Conservation (phyloP, 2,797 vertebrate species). For the Morus bassanus region DNA sequence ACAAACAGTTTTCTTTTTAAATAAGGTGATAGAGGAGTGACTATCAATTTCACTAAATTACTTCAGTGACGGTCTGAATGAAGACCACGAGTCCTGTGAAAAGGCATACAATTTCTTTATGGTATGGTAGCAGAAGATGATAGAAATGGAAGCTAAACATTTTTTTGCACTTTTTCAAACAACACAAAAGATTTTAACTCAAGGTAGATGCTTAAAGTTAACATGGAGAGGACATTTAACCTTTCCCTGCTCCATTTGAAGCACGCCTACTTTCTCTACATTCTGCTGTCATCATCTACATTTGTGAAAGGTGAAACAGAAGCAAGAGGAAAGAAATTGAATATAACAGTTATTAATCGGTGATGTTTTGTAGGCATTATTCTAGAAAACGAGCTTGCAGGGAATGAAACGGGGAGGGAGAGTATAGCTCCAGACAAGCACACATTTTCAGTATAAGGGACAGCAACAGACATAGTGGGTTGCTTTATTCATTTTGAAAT, state of each 20-base stretch:
- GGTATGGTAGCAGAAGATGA: neutral
- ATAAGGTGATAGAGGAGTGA: neutral
- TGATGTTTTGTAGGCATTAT: neutral
- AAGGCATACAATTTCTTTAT: neutral
- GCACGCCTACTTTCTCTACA: neutral
- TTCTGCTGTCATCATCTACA: neutral
- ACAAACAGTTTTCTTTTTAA: neutral
- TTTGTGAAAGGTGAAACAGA: neutral
- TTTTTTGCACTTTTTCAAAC: neutral
- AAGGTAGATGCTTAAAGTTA: neutral
- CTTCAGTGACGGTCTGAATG: neutral
- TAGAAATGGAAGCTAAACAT: neutral
- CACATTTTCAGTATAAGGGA: neutral
- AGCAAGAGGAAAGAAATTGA: neutral
- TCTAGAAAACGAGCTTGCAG: neutral
- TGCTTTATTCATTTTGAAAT: neutral
- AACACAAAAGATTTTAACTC: neutral
- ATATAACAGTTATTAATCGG: neutral
- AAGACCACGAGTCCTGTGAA: neutral
- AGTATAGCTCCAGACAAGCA: neutral
- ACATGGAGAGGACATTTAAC: neutral
- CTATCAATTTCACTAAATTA: neutral
- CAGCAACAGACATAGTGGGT: neutral
- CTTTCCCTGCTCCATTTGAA: neutral
- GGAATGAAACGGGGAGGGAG: neutral